These are phyloP conservation scores for Leucozona laternaria DNA, from an alignment of 2,888 invertebrate species.

Conservation along the genomic window DNA sequence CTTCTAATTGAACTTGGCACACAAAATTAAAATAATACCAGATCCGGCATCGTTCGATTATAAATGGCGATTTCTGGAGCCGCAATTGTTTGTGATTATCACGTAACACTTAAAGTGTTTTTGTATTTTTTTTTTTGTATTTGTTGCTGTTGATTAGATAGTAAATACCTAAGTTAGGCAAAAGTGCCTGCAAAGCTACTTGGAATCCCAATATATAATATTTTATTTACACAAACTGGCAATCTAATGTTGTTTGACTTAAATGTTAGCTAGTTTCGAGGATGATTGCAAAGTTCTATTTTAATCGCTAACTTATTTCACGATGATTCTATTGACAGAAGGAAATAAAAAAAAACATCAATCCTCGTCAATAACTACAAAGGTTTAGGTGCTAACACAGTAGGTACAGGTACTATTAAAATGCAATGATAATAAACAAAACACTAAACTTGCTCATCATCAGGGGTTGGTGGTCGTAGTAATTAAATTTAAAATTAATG, in stretches of 20 bases:
- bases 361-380: neutral
- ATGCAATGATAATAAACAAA: neutral
- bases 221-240: conserved; percentile 39
- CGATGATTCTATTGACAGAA: neutral
- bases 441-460: neutral
- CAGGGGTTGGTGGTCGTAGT: neutral
- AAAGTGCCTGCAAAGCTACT: conserved; percentile 34
- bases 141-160: conserved; percentile 10
- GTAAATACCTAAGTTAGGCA: conserved; percentile 14
- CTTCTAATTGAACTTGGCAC: conserved; percentile 53
- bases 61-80: neutral
- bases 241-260: conserved; percentile 49
- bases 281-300: conserved; percentile 44
- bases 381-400: neutral
- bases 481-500: neutral
- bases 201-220: conserved; percentile 13
- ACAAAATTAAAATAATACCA: neutral
- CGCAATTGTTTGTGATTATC: conserved; percentile 19
- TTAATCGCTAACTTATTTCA: conserved; percentile 20
- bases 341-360: neutral
- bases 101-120: conserved; percentile 14
- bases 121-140: conserved; percentile 3
- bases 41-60: conserved; percentile 50
- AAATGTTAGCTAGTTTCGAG: conserved; percentile 47
- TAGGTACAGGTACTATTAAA: neutral